Percentiles rank a stretch among this genome's conserved stretches.
phyloP scores from a whole-genome alignment of 53 echinoderm and acorn worm genomes.

The Crossaster papposus region DNA sequence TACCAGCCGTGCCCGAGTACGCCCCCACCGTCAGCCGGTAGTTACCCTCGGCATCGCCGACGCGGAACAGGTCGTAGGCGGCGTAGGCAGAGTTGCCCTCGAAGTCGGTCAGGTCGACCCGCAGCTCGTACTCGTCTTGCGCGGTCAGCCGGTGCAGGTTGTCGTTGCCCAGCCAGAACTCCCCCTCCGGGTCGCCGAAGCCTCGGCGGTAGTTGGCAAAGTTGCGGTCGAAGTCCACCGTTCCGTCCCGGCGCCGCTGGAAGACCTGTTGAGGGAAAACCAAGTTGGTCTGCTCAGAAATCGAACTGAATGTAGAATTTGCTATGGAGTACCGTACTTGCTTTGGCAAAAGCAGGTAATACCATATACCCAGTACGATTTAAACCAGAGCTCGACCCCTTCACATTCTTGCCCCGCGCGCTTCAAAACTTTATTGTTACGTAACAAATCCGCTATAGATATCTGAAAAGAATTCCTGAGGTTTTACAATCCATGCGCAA shows the following conservation, averaged over 20 bases:
- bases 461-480: too few species aligned
- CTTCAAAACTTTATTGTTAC: too few species aligned
- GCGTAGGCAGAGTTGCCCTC: constrained; percentile 71
- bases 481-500: too few species aligned
- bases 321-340: too few species aligned
- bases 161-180: constrained; percentile 95
- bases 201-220: constrained; percentile 88
- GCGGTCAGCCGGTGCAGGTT: constrained; percentile 71
- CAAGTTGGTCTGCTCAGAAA: too few species aligned
- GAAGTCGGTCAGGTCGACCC: constrained; percentile 83
- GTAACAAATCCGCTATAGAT: too few species aligned
- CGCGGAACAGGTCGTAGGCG: constrained; percentile 69
- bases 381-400: too few species aligned
- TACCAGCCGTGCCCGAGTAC: constrained; percentile 90
- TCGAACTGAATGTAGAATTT: too few species aligned
- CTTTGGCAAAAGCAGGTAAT: too few species aligned
- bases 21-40: constrained; percentile 70
- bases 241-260: constrained; percentile 78
- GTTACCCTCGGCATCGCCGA: constrained; percentile 64
- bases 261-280: constrained; percentile 57
- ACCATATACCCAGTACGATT: too few species aligned
- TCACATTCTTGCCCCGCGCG: too few species aligned
- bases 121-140: constrained; percentile 91
- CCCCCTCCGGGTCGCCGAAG: constrained; percentile 75
- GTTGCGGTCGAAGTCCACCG: constrained; percentile 74